phyloP scores from a whole-genome alignment of 2,113 vertebrate genomes.

The Monopterus albus region DNA sequence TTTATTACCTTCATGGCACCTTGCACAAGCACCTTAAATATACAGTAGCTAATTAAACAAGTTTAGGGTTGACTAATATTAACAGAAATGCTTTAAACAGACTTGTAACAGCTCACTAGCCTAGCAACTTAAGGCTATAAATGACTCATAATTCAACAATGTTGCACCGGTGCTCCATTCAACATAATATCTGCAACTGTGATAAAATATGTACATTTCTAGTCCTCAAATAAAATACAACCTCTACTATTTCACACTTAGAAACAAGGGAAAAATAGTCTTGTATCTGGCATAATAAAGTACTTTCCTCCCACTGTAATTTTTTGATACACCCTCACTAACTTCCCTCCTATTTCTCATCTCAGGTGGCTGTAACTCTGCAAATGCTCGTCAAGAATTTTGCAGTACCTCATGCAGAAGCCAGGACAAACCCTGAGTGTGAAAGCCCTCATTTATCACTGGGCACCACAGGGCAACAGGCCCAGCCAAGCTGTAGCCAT shows the following conservation, averaged over 20 bases:
- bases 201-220: too few relatives aligned
- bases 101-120: background rate
- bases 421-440: slow-evolving; percentile 88
- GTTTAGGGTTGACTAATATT: slow-evolving; percentile 1
- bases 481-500: slow-evolving; percentile 43
- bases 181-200: background rate
- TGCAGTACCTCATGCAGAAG: slow-evolving; percentile 77
- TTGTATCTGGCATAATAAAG: background rate
- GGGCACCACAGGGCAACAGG: slow-evolving; percentile 47
- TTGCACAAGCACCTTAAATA: too few relatives aligned
- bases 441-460: slow-evolving; percentile 89
- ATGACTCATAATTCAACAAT: background rate
- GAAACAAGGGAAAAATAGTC: background rate
- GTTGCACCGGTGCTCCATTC: background rate
- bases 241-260: background rate
- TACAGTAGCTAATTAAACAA: background rate
- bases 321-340: too few relatives aligned
- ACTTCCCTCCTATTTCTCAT: slow-evolving; percentile 18
- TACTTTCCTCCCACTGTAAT: background rate
- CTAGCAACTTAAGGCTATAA: background rate
- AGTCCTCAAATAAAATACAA: background rate
- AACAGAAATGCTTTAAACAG: background rate
- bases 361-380: slow-evolving; percentile 46
- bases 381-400: slow-evolving; percentile 82
- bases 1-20: too few relatives aligned